phyloP scores from a whole-genome alignment of 2,888 invertebrate genomes.

The Mimas tiliae region DNA sequence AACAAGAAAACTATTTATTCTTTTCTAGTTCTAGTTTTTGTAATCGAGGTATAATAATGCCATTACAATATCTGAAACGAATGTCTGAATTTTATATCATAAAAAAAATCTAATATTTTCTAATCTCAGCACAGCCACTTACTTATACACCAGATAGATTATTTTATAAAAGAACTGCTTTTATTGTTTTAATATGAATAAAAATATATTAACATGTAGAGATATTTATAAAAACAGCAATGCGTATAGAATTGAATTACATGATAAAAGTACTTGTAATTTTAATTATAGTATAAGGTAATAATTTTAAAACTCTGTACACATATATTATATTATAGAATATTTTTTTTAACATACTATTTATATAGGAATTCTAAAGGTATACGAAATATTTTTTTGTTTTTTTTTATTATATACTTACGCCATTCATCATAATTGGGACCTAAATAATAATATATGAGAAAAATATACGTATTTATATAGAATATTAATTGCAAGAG shows the following conservation, averaged over 20 bases:
- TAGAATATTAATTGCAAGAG: background rate
- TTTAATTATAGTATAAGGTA: slow-evolving; percentile 7
- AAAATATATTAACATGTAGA: slow-evolving; percentile 35
- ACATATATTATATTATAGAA: background rate
- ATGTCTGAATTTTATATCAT: no score
- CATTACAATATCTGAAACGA: no score
- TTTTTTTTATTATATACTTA: background rate
- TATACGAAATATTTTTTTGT: slow-evolving; percentile 14
- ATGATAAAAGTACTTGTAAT: slow-evolving; percentile 14
- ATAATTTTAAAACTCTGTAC: background rate
- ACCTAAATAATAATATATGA: slow-evolving; percentile 7
- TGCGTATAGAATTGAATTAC: slow-evolving; percentile 59
- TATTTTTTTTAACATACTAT: background rate
- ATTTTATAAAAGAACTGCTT: slow-evolving; percentile 40
- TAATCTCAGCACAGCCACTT: background rate
- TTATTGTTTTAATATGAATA: slow-evolving; percentile 37
- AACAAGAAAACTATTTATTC: no score
- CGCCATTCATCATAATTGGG: slow-evolving; percentile 4
- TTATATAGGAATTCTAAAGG: background rate
- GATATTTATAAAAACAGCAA: slow-evolving; percentile 47
- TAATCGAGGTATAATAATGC: no score
- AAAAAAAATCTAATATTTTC: background rate
- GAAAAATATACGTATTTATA: background rate
- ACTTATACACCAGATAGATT: slow-evolving; percentile 33
- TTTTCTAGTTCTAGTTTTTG: no score